Evolutionary conservation across 2,797 vertebrate genomes (phyloP).

Genomic region (Synanceia verrucosa): DNA sequence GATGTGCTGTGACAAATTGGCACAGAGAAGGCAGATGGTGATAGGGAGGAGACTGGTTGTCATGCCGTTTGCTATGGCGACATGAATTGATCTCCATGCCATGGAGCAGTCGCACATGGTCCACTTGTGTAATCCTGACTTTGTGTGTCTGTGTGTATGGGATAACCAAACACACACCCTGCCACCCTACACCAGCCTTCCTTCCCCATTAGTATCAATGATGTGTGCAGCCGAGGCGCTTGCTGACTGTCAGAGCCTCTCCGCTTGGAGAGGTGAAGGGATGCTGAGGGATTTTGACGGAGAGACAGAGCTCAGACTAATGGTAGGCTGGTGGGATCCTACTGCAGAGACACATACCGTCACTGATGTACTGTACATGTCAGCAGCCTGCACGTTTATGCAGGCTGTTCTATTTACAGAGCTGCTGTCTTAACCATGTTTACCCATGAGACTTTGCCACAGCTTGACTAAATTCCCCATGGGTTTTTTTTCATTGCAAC

Average conservation of each 20-base stretch:
- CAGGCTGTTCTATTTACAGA: conserved; percentile 60
- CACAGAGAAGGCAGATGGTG: conserved; percentile 74
- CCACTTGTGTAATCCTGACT: conserved; percentile 62
- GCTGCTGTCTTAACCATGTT: conserved; percentile 56
- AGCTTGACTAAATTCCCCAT: conserved; percentile 49
- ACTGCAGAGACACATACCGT: conserved; percentile 17
- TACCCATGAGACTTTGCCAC: conserved; percentile 50
- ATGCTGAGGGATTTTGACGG: conserved; percentile 62
- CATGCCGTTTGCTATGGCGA: conserved; percentile 59
- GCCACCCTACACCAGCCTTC: conserved; percentile 54
- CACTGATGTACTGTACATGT: conserved; percentile 29
- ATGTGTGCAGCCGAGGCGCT: conserved; percentile 65
- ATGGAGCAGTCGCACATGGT: conserved; percentile 56
- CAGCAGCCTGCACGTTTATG: conserved; percentile 24
- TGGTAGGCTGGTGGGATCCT: conserved; percentile 49
- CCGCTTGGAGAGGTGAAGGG: conserved; percentile 34
- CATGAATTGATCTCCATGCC: conserved; percentile 73
- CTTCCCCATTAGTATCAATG: conserved; percentile 74
- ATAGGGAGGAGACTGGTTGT: conserved; percentile 72
- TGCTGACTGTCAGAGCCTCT: conserved; percentile 62
- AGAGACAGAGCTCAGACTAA: conserved; percentile 60
- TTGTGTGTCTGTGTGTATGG: no score
- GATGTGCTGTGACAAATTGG: conserved; percentile 78
- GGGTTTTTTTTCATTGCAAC: conserved; percentile 40
- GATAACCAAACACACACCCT: no score